Percentiles rank a stretch among this genome's conserved stretches.
Conservation (phyloP, 2,113 vertebrate genomes). For the Mus pahari region DNA sequence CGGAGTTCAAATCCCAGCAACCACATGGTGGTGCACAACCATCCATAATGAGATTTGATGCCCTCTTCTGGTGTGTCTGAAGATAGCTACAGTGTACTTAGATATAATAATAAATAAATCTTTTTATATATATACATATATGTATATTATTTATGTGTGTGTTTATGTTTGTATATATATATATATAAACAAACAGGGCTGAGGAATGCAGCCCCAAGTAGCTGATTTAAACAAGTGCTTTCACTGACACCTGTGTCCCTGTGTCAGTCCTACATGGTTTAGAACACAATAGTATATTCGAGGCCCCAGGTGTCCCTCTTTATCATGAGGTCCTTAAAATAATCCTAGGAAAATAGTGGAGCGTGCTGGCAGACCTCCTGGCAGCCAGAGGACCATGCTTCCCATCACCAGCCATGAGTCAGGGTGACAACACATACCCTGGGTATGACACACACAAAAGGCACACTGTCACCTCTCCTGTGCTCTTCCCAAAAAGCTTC, state of each 20-base stretch:
- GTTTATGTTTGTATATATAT: too few relatives aligned
- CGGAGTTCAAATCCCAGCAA: too few relatives aligned
- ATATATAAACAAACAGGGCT: too few relatives aligned
- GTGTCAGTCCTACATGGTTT: background rate
- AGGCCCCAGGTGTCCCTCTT: background rate
- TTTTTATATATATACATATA: too few relatives aligned
- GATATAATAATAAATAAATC: too few relatives aligned
- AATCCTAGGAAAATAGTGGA: background rate
- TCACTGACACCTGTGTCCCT: background rate
- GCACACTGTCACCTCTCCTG: background rate
- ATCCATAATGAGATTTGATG: too few relatives aligned
- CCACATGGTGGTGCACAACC: too few relatives aligned
- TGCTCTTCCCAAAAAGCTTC: slow-evolving; percentile 4
- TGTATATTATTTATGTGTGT: too few relatives aligned
- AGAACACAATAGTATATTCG: background rate
- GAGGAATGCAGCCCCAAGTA: background rate
- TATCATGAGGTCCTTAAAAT: background rate
- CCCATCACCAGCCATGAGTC: slow-evolving; percentile 44
- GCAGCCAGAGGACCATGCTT: background rate
- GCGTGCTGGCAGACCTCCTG: background rate
- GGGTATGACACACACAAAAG: background rate
- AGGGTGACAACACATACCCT: slow-evolving; percentile 4
- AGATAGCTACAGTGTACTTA: too few relatives aligned
- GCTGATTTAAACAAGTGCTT: background rate
- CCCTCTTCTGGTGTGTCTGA: too few relatives aligned